phyloP scores from a whole-genome alignment of 2,113 vertebrate species.

The Lonchura striata region DNA sequence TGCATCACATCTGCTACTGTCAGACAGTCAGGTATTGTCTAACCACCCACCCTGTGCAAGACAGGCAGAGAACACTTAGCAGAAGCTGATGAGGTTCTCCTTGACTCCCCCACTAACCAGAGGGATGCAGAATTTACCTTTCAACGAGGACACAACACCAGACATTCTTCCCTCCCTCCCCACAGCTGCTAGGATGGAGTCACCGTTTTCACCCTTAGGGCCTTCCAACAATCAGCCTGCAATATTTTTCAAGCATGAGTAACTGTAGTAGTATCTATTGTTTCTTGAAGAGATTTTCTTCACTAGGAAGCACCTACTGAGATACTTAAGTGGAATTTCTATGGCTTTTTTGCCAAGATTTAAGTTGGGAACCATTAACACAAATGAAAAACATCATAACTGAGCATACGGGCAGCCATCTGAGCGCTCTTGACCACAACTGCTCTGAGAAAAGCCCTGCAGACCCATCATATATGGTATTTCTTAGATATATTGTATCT shows the following conservation, averaged over 20 bases:
- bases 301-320: not conserved
- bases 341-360: not conserved
- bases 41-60: not conserved
- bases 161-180: not conserved
- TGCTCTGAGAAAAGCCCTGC: not conserved
- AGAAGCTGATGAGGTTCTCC: not conserved
- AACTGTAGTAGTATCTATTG: not conserved
- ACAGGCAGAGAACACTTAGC: not conserved
- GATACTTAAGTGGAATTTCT: not conserved
- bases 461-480: not conserved
- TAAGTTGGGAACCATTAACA: not conserved
- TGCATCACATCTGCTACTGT: not conserved
- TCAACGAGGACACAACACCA: not conserved
- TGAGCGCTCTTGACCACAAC: not conserved
- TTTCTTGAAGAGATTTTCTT: not conserved
- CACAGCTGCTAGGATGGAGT: not conserved
- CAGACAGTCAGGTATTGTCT: not conserved
- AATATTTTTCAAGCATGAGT: not conserved
- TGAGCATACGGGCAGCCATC: not conserved
- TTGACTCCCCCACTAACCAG: not conserved
- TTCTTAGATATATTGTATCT: not conserved
- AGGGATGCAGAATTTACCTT: not conserved
- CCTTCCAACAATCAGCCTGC: not conserved
- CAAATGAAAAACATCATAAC: not conserved
- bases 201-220: not conserved